Conservation (phyloP, 1,140 invertebrate species). For the Gonatopus flavifemur region DNA sequence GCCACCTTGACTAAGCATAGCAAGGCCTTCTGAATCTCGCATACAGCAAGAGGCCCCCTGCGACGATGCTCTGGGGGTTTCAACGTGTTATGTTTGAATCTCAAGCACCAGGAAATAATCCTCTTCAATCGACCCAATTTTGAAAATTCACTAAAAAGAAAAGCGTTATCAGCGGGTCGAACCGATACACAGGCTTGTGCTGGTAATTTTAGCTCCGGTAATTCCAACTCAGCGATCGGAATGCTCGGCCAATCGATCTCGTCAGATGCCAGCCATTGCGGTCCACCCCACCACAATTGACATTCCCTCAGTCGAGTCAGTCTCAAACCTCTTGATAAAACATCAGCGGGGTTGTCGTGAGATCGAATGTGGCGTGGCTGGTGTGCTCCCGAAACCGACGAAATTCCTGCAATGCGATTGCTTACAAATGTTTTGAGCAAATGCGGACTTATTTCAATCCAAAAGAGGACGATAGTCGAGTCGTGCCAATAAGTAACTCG, state of each 20-base stretch:
- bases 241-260: background rate
- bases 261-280: background rate
- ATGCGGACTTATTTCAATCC: slow-evolving; percentile 28
- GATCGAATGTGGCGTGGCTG: slow-evolving; percentile 39
- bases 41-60: too few relatives aligned
- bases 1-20: too few relatives aligned
- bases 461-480: slow-evolving; percentile 17
- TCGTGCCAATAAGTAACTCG: slow-evolving; percentile 13
- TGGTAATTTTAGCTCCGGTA: background rate
- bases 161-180: too few relatives aligned
- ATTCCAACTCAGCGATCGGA: background rate
- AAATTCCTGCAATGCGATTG: slow-evolving; percentile 43
- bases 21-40: too few relatives aligned
- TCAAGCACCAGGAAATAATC: too few relatives aligned
- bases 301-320: slow-evolving; percentile 4
- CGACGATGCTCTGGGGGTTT: too few relatives aligned
- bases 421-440: slow-evolving; percentile 32
- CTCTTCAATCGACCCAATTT: too few relatives aligned
- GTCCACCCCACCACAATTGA: slow-evolving; percentile 2
- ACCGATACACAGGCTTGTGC: too few relatives aligned
- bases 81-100: too few relatives aligned
- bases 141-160: too few relatives aligned
- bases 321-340: slow-evolving; percentile 36
- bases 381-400: slow-evolving; percentile 19
- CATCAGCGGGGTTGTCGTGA: slow-evolving; percentile 43